phyloP scores from a whole-genome alignment of 2,113 vertebrate species.

The Tetrax tetrax region DNA sequence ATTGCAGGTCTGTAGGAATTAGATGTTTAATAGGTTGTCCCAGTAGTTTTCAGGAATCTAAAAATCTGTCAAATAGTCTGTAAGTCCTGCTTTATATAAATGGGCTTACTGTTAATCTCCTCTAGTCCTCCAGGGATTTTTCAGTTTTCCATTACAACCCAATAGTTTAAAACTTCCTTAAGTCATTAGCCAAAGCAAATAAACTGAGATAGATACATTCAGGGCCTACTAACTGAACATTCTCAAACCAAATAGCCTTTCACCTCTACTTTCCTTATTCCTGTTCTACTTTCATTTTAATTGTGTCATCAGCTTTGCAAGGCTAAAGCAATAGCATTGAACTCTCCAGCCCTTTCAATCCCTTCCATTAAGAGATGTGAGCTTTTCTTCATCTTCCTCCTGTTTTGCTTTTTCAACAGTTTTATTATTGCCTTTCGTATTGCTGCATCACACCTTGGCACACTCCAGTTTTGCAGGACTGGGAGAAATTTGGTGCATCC shows the following conservation, averaged over 20 bases:
- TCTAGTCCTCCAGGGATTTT: not conserved
- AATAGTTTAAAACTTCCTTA: not conserved
- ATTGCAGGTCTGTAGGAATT: not conserved
- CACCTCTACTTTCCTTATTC: not conserved
- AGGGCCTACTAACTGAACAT: not conserved
- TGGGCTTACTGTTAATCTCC: not conserved
- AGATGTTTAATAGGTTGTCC: not conserved
- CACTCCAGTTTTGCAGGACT: not conserved
- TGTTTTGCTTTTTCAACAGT: not conserved
- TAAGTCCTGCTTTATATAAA: not conserved
- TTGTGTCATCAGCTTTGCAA: not conserved
- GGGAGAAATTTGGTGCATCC: not conserved
- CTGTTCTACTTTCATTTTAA: not conserved
- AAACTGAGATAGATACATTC: not conserved
- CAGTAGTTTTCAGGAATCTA: not conserved
- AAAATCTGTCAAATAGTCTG: not conserved
- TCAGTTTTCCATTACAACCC: not conserved
- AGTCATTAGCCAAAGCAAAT: not conserved
- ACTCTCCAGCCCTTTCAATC: not conserved
- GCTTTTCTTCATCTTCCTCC: not conserved
- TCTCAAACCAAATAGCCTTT: not conserved
- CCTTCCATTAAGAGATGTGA: fast-evolving
- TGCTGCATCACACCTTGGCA: fast-evolving
- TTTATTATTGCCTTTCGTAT: not conserved
- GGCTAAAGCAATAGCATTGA: not conserved